Percentiles rank a stretch among this genome's conserved stretches.
Conservation (phyloP, 1,140 invertebrate genomes). For the Coelopa frigida region DNA sequence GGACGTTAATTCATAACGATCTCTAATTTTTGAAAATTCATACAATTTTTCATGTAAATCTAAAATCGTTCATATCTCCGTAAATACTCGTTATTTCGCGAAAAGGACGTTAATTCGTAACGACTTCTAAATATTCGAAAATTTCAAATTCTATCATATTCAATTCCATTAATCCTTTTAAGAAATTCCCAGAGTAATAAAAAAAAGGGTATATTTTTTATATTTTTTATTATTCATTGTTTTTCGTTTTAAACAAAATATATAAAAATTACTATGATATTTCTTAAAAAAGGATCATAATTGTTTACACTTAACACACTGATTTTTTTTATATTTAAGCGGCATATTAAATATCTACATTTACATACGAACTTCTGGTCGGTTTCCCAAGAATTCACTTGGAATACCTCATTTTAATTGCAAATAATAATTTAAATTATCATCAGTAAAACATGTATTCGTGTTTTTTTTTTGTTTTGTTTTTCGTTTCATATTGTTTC, state of each 20-base stretch:
- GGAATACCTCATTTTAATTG: constrained; percentile 4
- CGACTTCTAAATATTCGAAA: too few species aligned
- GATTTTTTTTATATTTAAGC: constrained; percentile 7
- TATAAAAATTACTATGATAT: constrained; percentile 14
- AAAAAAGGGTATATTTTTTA: constrained; percentile 7
- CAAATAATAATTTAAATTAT: constrained; percentile 20
- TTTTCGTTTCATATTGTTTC: too few species aligned
- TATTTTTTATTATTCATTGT: constrained; percentile 13
- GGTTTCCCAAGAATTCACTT: background rate
- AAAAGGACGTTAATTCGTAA: background rate
- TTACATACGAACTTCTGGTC: background rate
- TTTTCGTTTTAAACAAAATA: constrained; percentile 17
- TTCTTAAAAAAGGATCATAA: background rate
- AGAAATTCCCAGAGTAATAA: constrained; percentile 22
- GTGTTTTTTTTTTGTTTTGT: constrained; percentile 34
- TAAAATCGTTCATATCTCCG: too few species aligned
- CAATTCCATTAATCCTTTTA: too few species aligned
- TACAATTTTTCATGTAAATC: too few species aligned
- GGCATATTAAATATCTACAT: constrained; percentile 7
- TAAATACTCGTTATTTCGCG: constrained; percentile 2
- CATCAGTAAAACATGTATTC: constrained; percentile 38
- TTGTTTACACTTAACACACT: constrained; percentile 6
- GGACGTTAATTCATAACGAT: too few species aligned
- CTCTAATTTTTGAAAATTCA: too few species aligned
- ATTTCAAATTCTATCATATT: too few species aligned